A percentile compares a stretch with the other conserved stretches of the same genome.
phyloP scores from a whole-genome alignment of 2,888 invertebrate species.

The Laspeyria flexula region DNA sequence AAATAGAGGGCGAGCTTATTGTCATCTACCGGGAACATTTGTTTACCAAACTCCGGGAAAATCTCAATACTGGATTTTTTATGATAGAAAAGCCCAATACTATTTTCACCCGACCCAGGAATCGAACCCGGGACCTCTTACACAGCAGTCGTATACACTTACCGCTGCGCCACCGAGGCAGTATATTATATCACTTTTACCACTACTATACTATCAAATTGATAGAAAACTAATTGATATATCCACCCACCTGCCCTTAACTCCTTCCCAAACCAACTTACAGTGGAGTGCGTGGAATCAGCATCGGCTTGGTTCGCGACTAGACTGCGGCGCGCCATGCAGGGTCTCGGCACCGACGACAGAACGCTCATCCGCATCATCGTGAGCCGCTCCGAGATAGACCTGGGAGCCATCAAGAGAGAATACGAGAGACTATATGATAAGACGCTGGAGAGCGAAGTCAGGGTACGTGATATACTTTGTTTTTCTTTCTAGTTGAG shows the following conservation, averaged over 20 bases:
- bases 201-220: too few relatives aligned
- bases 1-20: too few relatives aligned
- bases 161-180: too few relatives aligned
- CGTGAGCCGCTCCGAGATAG: slow-evolving; percentile 89
- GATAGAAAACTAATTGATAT: background rate
- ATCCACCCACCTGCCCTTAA: background rate
- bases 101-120: too few relatives aligned
- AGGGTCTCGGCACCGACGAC: slow-evolving; percentile 91
- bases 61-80: too few relatives aligned
- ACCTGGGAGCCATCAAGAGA: slow-evolving; percentile 89
- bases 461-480: slow-evolving; percentile 80
- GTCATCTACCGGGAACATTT: too few relatives aligned
- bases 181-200: too few relatives aligned
- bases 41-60: too few relatives aligned
- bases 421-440: slow-evolving; percentile 90
- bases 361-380: slow-evolving; percentile 89
- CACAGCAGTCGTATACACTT: too few relatives aligned
- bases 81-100: too few relatives aligned
- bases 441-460: slow-evolving; percentile 88
- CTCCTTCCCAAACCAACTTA: slow-evolving; percentile 24
- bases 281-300: slow-evolving; percentile 90
- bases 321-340: slow-evolving; percentile 88
- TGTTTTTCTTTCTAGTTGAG: slow-evolving; percentile 86
- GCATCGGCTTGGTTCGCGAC: slow-evolving; percentile 89
- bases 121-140: too few relatives aligned